These are phyloP conservation scores for Vanessa tameamea DNA, from an alignment of 1,140 invertebrate species.

Conservation along the genomic window DNA sequence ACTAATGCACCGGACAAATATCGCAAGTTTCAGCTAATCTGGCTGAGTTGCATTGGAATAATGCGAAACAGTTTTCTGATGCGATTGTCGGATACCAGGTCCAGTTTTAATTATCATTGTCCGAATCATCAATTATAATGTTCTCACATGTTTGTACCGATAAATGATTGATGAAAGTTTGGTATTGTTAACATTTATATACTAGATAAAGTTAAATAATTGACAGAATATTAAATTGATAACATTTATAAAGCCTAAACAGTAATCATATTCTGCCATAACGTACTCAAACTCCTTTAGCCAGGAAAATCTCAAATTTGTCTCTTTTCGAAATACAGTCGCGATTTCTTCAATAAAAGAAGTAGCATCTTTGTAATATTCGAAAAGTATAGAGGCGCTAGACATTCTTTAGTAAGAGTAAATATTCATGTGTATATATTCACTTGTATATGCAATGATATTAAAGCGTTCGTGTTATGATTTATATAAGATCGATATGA, in stretches of 20 bases:
- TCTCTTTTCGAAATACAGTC: no score
- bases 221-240: no score
- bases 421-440: background rate
- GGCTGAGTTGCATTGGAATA: conserved; percentile 46
- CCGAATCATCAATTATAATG: background rate
- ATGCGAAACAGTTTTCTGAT: conserved; percentile 41
- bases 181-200: no score
- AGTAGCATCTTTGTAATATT: no score
- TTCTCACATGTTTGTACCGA: background rate
- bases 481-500: conserved; percentile 2
- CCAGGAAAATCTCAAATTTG: no score
- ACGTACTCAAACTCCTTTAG: no score
- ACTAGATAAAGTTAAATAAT: no score
- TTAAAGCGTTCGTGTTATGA: background rate
- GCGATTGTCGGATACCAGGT: conserved; percentile 25
- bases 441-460: background rate
- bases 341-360: no score
- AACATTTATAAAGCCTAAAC: no score
- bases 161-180: background rate
- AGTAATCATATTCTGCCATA: no score
- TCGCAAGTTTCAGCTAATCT: conserved; percentile 56
- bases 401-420: no score
- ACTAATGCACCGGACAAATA: conserved; percentile 77
- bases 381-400: no score
- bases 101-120: conserved; percentile 17